Evolutionary conservation across 2,113 vertebrate species (phyloP).

Genomic region (Otus sunia): DNA sequence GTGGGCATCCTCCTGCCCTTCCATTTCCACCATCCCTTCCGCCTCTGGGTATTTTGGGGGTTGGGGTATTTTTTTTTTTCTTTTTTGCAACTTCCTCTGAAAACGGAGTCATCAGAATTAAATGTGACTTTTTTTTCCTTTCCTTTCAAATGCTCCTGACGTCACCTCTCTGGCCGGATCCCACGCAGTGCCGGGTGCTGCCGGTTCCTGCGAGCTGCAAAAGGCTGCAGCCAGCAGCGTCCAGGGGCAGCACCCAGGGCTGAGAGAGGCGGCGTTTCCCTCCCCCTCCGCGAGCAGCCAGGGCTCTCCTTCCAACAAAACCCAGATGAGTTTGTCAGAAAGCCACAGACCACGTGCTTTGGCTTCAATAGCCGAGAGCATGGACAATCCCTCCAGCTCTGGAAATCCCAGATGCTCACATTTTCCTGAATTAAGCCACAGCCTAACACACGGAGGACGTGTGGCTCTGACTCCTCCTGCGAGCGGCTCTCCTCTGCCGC

Average conservation of each 20-base stretch:
- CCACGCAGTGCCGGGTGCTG: fast-evolving
- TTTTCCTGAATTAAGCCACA: constrained; percentile 13
- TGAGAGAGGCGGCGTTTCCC: fast-evolving
- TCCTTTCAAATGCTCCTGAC: fast-evolving
- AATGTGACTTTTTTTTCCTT: fast-evolving
- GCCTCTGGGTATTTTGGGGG: neutral
- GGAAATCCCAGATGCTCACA: constrained; percentile 26
- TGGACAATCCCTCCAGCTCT: neutral
- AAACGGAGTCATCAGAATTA: neutral
- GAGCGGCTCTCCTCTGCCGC: neutral
- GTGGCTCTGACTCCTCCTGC: neutral
- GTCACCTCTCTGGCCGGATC: fast-evolving
- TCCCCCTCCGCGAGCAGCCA: fast-evolving
- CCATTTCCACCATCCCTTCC: neutral
- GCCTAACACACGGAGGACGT: fast-evolving
- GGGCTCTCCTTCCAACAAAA: neutral
- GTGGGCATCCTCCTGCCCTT: neutral
- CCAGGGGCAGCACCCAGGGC: neutral
- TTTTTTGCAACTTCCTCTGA: neutral
- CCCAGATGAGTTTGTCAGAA: neutral
- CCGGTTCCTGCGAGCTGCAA: fast-evolving
- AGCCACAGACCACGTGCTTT: fast-evolving
- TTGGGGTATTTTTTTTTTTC: neutral
- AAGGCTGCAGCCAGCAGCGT: neutral
- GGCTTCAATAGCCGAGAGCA: fast-evolving